A percentile compares a stretch with the other conserved stretches of the same genome.
Conservation (phyloP, 1,140 invertebrate species). For the Neuroterus valhalla region DNA sequence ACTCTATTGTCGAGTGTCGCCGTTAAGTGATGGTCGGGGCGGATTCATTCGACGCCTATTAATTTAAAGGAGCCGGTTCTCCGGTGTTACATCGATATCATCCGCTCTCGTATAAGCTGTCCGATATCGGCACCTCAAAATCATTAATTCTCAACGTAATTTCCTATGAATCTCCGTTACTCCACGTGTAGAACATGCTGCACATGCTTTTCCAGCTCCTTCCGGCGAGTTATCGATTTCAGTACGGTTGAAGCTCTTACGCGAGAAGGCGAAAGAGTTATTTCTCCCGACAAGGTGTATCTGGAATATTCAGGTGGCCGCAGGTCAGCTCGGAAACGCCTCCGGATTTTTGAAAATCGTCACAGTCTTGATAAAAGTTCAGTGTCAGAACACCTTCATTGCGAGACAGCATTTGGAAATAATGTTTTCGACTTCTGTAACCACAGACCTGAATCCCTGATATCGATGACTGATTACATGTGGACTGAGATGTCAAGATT, state of each 20-base stretch:
- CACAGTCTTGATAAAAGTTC: neutral
- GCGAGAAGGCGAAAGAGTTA: conserved; percentile 22
- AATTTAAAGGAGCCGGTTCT: conserved; percentile 25
- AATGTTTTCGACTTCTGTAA: no score
- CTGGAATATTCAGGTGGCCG: neutral
- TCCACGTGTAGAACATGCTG: conserved; percentile 26
- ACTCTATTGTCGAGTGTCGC: conserved; percentile 23
- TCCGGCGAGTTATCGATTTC: conserved; percentile 27
- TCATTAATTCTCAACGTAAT: conserved; percentile 43
- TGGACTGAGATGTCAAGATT: neutral
- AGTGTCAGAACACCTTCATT: no score
- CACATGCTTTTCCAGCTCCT: conserved; percentile 20
- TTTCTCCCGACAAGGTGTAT: conserved; percentile 2
- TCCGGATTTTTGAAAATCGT: conserved; percentile 3
- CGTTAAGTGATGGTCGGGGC: conserved; percentile 16
- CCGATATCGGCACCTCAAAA: conserved; percentile 20
- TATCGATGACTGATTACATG: no score
- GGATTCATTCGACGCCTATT: conserved; percentile 27
- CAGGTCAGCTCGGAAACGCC: neutral
- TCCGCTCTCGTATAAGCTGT: conserved; percentile 6
- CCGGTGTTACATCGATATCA: conserved; percentile 5
- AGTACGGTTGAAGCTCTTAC: conserved; percentile 13
- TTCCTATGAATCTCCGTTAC: conserved; percentile 41
- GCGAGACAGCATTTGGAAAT: no score
- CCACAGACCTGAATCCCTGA: no score